A percentile compares a stretch with the other conserved stretches of the same genome.
Conservation (phyloP, 2,797 vertebrate genomes). For the Alca torda region DNA sequence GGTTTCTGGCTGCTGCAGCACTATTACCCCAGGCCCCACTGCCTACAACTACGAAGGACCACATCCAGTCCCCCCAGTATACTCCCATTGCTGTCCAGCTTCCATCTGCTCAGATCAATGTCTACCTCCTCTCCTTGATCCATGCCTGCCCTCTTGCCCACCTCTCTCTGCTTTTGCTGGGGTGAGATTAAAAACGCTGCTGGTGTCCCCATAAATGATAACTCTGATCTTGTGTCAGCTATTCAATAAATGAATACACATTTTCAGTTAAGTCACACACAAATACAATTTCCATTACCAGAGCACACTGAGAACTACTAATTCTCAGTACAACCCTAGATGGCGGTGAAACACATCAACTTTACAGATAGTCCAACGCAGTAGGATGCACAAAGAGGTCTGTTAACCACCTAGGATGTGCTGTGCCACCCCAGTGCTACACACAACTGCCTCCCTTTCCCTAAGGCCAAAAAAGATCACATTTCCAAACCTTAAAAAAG, state of each 20-base stretch:
- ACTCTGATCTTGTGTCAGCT: not conserved
- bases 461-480: not conserved
- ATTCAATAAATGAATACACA: not conserved
- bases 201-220: not conserved
- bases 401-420: not conserved
- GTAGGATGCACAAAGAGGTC: not conserved
- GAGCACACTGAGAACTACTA: not conserved
- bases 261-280: accelerated
- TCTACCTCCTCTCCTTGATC: not conserved
- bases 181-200: not conserved
- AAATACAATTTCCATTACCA: not conserved
- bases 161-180: not conserved
- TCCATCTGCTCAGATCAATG: not conserved
- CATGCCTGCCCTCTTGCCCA: not conserved
- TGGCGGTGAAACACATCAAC: not conserved
- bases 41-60: accelerated
- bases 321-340: not conserved
- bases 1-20: not conserved
- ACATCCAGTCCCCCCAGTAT: not conserved
- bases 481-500: not conserved
- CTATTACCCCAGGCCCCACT: not conserved
- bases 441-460: not conserved
- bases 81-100: not conserved
- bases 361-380: not conserved
- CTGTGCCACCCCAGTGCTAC: not conserved